Evolutionary conservation across 2,888 invertebrate genomes (phyloP), one percentile per base, ranked within the genome.

Genomic region (Microchrysa polita): DNA sequence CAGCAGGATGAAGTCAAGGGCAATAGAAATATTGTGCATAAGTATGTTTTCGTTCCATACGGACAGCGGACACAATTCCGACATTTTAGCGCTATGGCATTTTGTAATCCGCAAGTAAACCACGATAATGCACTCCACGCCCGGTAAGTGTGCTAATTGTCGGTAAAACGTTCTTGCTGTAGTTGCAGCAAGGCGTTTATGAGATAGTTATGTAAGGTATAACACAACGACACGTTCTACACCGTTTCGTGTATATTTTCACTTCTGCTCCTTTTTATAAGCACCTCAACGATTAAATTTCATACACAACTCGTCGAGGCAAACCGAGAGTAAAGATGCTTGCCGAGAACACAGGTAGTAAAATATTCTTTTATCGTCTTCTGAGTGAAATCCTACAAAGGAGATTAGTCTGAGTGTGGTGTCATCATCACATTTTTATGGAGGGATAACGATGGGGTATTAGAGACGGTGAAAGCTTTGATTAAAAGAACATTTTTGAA

Each of bases 51-150:
- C 48, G 44, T 9, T 22, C n/a, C 18, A 55, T 10, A n/a, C n/a
- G n/a, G n/a, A n/a, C n/a, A n/a, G n/a, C n/a, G 44, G 48, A 14
- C 65, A 65, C 22, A 44, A 9, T 44, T 48, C 65, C 18, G 40
- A n/a, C 34, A 63, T 40, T 14, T 63, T 40, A n/a, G 40, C 20
- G 72, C 44, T 59, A n/a, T n/a, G 55, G 72, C 60, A 40, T 60
- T n/a, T 60, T 60, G 72, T 72, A 72, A 72, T 72, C 72, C 72
- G 23, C 72, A 72, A 72, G 60, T 72, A 72, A 72, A 72, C 72
- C 72, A 27, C 72, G 59, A 60, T 59, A 72, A 72, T 72, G 44
- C 60, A 72, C 72, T 72, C 72, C 20, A 23, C 59, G 69, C n/a
- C n/a, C n/a, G 60, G 72, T 34, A 59, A 72, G 57, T 72, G 72